Percentiles rank a stretch among this genome's conserved stretches.
These are phyloP conservation scores for Chaetura pelagica DNA, from an alignment of 2,113 vertebrate genomes.

Conservation along the genomic window DNA sequence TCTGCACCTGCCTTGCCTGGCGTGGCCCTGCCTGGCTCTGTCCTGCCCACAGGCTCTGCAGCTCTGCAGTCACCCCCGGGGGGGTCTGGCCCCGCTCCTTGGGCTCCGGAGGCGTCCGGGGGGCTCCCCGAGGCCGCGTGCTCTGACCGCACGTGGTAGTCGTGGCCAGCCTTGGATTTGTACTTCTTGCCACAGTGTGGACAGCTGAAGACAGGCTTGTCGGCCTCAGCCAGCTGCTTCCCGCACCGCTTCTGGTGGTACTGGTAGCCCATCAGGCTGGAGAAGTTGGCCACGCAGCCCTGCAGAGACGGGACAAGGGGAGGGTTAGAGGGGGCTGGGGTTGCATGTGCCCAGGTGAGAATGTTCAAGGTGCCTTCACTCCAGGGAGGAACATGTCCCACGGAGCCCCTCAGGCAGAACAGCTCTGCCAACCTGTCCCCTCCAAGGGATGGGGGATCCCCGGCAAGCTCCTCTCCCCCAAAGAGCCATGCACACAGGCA, in stretches of 20 bases:
- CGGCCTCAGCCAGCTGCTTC: conserved; percentile 84
- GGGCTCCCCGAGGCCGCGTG: conserved; percentile 76
- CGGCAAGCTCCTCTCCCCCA: fast-evolving
- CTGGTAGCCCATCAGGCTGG: conserved; percentile 96
- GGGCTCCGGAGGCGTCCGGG: not conserved
- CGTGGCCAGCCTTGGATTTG: conserved; percentile 92
- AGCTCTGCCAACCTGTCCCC: fast-evolving
- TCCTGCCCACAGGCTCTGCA: conserved; percentile 46
- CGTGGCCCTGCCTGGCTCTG: conserved; percentile 45
- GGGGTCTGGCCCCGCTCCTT: conserved; percentile 26
- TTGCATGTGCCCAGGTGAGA: fast-evolving
- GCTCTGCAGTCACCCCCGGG: conserved; percentile 28
- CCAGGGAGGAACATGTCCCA: fast-evolving
- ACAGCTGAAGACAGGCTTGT: conserved; percentile 89
- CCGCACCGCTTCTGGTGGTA: conserved; percentile 95
- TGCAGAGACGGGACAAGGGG: conserved; percentile 54
- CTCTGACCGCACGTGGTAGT: conserved; percentile 92
- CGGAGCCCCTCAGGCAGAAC: not conserved
- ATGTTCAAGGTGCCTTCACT: fast-evolving
- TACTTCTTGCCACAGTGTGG: conserved; percentile 90
- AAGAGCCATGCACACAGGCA: not conserved
- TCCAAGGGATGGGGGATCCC: fast-evolving
- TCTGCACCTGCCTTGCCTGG: conserved; percentile 65
- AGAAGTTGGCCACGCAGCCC: conserved; percentile 93
- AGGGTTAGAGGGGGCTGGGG: not conserved